Base-by-base conservation (phyloP, 2,113 vertebrate genomes). In the Lophius piscatorius region DNA sequence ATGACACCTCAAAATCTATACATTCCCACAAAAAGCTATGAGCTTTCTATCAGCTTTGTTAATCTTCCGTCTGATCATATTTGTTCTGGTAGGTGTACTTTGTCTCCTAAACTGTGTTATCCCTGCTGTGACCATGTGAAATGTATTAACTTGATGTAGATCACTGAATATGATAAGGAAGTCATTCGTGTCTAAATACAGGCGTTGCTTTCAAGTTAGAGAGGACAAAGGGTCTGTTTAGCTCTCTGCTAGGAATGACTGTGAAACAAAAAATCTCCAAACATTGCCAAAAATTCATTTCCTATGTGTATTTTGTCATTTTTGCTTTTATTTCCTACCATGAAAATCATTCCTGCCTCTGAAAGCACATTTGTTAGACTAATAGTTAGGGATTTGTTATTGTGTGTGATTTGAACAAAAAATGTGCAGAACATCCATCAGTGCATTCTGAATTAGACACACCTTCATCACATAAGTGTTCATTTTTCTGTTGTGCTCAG, bases 1-100 rank as follows among this genome's bases (percentile, higher is more conserved):
- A 40, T 33, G 55, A 26, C 35, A 63, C 20, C 11, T 3, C 13
- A 6, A 13, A 69, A 58, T 60, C 20, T 63, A 10, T 57, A 72
- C 78, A 80, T 85, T 88, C 69, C 73, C 45, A 33, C 45, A 17
- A 2, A 56, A 69, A 61, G 50, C 49, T 80, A 52, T 59, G 49
- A 36, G 39, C 49, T 6, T 10, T 28, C 9, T 31, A 8, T 70
- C 36, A 40, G 46, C 52, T 48, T 51, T 31, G 34, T 50, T 49
- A 41, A 63, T 34, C 7, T 9, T 9, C 14, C 35, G 17, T 29
- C 16, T 59, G n/a, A 68, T 63, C 18, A 10, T 31, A 6, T 64
- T 0, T 6, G 28, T 63, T 72, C 49, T 59, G 31, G 28, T 56
- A 5, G 36, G 36, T 64, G 60, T 70, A 31, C 20, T 65, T 77